phyloP scores from a whole-genome alignment of 2,888 invertebrate species.

The Oxytorus armatus region DNA sequence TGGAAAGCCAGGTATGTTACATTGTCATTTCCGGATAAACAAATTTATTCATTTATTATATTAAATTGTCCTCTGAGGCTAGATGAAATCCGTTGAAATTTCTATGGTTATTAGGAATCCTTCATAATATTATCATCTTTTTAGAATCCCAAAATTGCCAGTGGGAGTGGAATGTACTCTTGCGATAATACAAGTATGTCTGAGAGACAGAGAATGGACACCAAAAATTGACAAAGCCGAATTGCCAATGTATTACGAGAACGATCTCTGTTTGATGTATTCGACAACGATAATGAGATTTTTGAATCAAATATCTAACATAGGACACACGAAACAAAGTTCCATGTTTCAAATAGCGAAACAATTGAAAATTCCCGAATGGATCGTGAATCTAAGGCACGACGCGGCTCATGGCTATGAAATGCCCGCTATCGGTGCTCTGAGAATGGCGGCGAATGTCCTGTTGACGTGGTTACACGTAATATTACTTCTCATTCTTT shows the following conservation, averaged over 20 bases:
- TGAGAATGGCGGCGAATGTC: conserved; percentile 88
- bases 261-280: conserved; percentile 86
- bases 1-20: conserved; percentile 81
- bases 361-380: conserved; percentile 90
- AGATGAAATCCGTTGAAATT: conserved; percentile 46
- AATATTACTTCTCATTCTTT: conserved; percentile 59
- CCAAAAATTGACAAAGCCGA: conserved; percentile 76
- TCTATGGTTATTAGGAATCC: background rate
- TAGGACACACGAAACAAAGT: conserved; percentile 85
- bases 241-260: conserved; percentile 81
- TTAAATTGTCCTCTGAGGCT: no score
- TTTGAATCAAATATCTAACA: conserved; percentile 87
- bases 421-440: conserved; percentile 87
- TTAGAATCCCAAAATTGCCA: conserved; percentile 79
- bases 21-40: background rate
- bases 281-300: conserved; percentile 89
- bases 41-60: background rate
- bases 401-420: conserved; percentile 90
- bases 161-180: conserved; percentile 81
- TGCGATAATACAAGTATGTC: conserved; percentile 79
- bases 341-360: conserved; percentile 87
- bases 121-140: conserved; percentile 7
- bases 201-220: conserved; percentile 80
- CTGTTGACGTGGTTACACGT: conserved; percentile 89
- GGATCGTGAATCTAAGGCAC: conserved; percentile 92